Base-by-base conservation (phyloP, 2,113 vertebrate genomes). In the Scomber colias region DNA sequence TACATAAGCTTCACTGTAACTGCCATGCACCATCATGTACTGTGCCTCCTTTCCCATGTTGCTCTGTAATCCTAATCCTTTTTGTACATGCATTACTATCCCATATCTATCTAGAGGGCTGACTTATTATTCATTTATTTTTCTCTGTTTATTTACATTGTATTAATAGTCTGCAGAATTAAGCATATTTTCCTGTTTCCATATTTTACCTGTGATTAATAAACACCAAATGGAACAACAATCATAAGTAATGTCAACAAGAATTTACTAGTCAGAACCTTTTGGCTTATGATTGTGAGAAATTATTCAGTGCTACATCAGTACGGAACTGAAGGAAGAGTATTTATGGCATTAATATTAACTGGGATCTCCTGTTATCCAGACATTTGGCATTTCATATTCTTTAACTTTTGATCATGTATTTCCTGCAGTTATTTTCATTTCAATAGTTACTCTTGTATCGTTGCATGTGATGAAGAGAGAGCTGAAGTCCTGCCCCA, bases 381-480 rank as follows among this genome's bases (percentile, higher is more conserved):
- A 50, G 14, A 24, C 46, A 67, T 19, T 59, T 59, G 55, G 5
- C 3, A 55, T 4, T 50, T 59, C 19, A 73, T 11, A 2, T 9
- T 65, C 15, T 53, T 79, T 0, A 27, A 57, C 13, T 56, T 51
- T 66, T 4, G 46, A 11, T 50, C 44, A 56, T 53, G 62, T 62
- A 72, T 81, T 71, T 89, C 24, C 40, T 73, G 11, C 19, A 2
- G 8, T 48, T 11, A 6, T 54, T 84, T 77, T 15, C 44, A 30
- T 60, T 40, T 30, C n/a, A 61, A 46, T 3, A 75, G n/a, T 71
- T 59, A 63, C 19, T 44, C 27, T 15, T 65, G 48, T 77, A 40
- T 80, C 69, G 73, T 65, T 85, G 87, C 90, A 85, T 89, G 87
- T 83, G 59, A 71, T 77, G 24, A 70, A 71, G 63, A 57, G 63